A percentile compares a stretch with the other conserved stretches of the same genome.
phyloP scores from a whole-genome alignment of 2,797 vertebrate genomes.

The Melanotaenia nigrans region DNA sequence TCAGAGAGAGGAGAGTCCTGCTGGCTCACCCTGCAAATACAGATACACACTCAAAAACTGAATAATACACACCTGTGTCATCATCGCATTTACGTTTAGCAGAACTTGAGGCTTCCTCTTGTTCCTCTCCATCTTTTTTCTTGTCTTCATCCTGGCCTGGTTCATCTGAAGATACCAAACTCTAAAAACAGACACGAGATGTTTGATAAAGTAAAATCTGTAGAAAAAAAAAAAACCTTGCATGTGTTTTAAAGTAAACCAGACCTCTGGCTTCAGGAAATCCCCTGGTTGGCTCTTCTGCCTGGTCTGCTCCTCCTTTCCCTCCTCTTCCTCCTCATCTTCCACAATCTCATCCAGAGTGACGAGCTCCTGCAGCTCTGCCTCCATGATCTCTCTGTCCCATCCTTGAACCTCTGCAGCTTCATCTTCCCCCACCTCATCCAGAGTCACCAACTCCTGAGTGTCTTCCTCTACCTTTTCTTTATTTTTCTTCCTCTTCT shows the following conservation, averaged over 20 bases:
- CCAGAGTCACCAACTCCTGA: constrained; percentile 72
- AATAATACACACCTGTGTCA: constrained; percentile 42
- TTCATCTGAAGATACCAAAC: constrained; percentile 84
- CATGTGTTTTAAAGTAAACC: background rate
- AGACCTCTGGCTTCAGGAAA: constrained; percentile 71
- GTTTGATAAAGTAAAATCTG: background rate
- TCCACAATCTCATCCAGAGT: constrained; percentile 89
- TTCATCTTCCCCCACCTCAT: constrained; percentile 76
- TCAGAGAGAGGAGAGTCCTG: too few species aligned
- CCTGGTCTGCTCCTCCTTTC: constrained; percentile 32
- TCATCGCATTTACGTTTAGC: constrained; percentile 32
- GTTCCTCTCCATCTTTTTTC: constrained; percentile 27
- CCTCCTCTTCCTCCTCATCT: constrained; percentile 77
- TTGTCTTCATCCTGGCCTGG: constrained; percentile 70
- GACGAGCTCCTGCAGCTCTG: constrained; percentile 79
- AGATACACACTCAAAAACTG: background rate
- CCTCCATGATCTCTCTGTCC: constrained; percentile 42
- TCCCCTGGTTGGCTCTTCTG: constrained; percentile 48
- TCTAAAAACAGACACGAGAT: constrained; percentile 23
- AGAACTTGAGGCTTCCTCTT: constrained; percentile 30
- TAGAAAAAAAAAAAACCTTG: background rate
- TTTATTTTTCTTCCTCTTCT: background rate
- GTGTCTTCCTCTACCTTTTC: background rate
- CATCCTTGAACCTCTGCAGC: constrained; percentile 26
- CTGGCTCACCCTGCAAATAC: background rate